Evolutionary conservation across 1,140 invertebrate genomes (phyloP).

Genomic region (Brachionus koreanus): DNA sequence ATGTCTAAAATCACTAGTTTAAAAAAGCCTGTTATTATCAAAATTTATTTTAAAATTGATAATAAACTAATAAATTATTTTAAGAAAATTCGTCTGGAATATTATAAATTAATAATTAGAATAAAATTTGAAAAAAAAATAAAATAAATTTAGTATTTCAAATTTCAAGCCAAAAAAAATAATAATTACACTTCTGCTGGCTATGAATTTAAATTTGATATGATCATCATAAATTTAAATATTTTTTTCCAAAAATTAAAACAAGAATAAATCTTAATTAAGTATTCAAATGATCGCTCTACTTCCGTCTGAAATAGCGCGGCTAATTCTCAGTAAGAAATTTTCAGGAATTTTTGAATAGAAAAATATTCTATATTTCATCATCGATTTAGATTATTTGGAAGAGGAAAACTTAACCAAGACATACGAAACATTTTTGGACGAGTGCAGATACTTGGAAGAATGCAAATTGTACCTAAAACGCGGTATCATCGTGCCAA

Average conservation of each 20-base stretch:
- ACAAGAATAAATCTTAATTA: neutral
- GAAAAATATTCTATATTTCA: neutral
- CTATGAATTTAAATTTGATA: neutral
- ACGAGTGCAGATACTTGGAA: conserved; percentile 36
- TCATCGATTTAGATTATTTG: neutral
- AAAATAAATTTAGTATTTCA: neutral
- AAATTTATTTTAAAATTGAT: neutral
- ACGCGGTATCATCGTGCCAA: conserved; percentile 24
- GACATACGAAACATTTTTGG: conserved; percentile 13
- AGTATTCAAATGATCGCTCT: conserved; percentile 13
- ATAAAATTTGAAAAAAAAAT: neutral
- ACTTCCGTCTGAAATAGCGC: conserved; percentile 19
- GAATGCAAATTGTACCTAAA: conserved; percentile 34
- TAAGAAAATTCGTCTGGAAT: neutral
- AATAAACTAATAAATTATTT: conserved; percentile 2
- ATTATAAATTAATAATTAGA: conserved; percentile 12
- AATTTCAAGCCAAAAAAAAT: neutral
- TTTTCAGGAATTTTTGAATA: neutral
- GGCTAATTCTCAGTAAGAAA: conserved; percentile 12
- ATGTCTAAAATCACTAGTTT: neutral
- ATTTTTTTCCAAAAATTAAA: neutral
- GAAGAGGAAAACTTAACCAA: conserved; percentile 35
- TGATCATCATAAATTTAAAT: neutral
- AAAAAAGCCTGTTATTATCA: neutral
- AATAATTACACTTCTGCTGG: conserved; percentile 1